Conservation (phyloP, 2,797 vertebrate genomes). For the Sibirionetta formosa region DNA sequence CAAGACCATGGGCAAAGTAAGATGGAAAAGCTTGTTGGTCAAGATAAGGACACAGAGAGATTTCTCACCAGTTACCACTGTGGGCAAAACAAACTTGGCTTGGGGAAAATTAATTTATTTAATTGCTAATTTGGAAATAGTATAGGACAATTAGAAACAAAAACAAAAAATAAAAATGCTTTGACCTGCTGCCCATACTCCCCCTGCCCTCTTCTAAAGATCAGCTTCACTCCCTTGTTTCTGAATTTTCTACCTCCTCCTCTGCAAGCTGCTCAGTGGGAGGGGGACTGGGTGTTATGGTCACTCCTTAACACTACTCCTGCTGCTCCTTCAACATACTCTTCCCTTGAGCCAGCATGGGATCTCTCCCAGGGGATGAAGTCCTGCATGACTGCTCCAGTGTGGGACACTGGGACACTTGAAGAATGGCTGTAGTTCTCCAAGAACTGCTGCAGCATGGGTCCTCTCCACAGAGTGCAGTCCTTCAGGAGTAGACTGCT, state of each 20-base stretch:
- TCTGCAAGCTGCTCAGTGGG: background rate
- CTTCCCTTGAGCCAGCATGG: background rate
- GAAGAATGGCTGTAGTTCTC: background rate
- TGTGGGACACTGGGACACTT: no score
- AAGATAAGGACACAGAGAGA: background rate
- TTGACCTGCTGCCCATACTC: accelerated
- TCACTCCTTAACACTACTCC: background rate
- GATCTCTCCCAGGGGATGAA: background rate
- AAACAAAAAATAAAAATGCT: background rate
- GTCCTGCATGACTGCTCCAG: background rate
- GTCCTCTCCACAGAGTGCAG: background rate
- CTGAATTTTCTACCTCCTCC: background rate
- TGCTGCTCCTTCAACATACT: accelerated
- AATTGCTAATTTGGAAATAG: background rate
- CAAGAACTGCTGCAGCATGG: background rate
- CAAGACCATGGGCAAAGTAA: background rate
- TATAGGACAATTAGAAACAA: background rate
- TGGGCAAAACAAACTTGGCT: background rate
- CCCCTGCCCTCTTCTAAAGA: background rate
- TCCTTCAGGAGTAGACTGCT: background rate
- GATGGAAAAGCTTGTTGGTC: accelerated
- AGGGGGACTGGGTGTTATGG: accelerated
- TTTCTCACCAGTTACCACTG: background rate
- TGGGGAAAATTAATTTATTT: background rate
- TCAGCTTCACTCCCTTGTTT: background rate